Conservation (phyloP, 2,797 vertebrate genomes). For the Spizella passerina region DNA sequence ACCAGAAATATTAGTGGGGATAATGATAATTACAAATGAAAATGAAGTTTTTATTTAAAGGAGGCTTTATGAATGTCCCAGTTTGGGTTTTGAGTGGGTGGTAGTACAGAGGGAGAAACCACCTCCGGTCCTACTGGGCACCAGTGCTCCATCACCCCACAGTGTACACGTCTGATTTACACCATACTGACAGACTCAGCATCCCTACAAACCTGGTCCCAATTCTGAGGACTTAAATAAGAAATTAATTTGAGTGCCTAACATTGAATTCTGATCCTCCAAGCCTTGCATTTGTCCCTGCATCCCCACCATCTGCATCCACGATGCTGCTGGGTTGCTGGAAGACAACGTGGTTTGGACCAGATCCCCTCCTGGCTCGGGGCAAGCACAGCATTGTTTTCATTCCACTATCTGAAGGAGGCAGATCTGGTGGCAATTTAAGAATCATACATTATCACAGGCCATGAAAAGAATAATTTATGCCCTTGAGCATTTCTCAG, state of each 20-base stretch:
- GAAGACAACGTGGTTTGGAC: neutral
- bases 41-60: neutral
- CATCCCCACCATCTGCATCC: neutral
- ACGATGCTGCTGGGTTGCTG: neutral
- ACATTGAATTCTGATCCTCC: neutral
- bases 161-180: neutral
- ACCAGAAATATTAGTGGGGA: neutral
- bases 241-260: neutral
- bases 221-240: neutral
- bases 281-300: neutral
- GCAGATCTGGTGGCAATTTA: slow-evolving; percentile 54
- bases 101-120: neutral
- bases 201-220: neutral
- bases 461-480: slow-evolving; percentile 69
- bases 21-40: neutral
- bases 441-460: slow-evolving; percentile 58
- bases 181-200: neutral
- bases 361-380: neutral
- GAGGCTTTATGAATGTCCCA: neutral
- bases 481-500: slow-evolving; percentile 56
- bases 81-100: neutral
- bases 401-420: slow-evolving; percentile 5
- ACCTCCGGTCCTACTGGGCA: neutral
- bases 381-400: neutral
- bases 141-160: neutral